Base-by-base conservation (phyloP, 2,113 vertebrate genomes). In the Athene cunicularia region DNA sequence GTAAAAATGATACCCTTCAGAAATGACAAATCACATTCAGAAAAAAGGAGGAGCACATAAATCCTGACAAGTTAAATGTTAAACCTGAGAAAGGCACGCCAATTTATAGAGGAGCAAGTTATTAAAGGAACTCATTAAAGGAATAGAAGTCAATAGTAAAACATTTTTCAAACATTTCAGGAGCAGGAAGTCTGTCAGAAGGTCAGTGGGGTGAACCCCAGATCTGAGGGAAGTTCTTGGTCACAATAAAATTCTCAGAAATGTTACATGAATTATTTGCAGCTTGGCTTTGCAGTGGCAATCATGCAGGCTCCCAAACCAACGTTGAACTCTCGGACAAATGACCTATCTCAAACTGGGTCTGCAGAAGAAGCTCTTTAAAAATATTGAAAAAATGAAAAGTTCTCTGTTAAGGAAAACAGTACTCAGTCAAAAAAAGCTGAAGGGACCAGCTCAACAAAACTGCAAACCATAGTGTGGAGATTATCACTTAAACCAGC, bases 121-220 rank as follows among this genome's bases (percentile, higher is more conserved):
- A 82, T 70, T 93, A 93, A 96, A 90, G 33, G 81, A 89, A 50
- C 66, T 82, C 81, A 70, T 94, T 96, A 92, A 72, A 90, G 53
- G 45, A 95, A 96, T 90, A 70, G 62, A 96, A 90, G 90, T 82
- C 90, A 93, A 93, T 94, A 93, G 96, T 92, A 92, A 95, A 97
- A 95, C 32, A 49, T 80, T 95, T 96, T 80, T 90, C 80, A 95
- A 94, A 90, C 53, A 66, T 76, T 95, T 90, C 84, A 85, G 62
- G 62, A 94, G 74, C 74, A 93, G 91, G 49, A 96, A 95, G 81
- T 75, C 90, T 92, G 35, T 80, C 93, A 90, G 92, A 93, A 93
- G 85, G 74, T 85, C 92, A 73, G 71, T 32, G 74, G 35, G 84
- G 62, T 96, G 93, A 96, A 93, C 87, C n/a, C 24, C 50, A 93